Percentiles rank a stretch among this genome's conserved stretches.
Evolutionary conservation across 2,797 vertebrate species (phyloP).

Genomic region (Dendrocincla tyrannina): DNA sequence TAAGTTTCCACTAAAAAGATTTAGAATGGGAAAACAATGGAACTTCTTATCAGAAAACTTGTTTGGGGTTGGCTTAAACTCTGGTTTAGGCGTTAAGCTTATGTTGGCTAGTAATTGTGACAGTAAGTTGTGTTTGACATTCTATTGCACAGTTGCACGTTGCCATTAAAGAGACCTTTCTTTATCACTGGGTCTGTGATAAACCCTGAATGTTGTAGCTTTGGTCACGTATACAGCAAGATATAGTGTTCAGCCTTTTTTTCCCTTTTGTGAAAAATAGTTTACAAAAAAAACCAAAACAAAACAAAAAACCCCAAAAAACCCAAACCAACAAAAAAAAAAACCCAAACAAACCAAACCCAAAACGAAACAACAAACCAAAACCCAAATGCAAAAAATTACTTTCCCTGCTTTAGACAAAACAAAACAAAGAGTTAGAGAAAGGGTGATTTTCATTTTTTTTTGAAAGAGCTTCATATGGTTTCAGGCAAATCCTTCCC

Average conservation of each 20-base stretch:
- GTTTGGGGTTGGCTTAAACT: background rate
- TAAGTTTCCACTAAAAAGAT: background rate
- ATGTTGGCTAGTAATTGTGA: background rate
- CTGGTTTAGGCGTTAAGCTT: background rate
- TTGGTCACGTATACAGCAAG: background rate
- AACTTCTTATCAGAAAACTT: background rate
- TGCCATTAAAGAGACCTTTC: background rate
- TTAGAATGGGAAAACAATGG: background rate
- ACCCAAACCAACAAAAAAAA: too few relatives aligned
- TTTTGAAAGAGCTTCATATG: background rate
- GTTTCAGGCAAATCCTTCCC: background rate
- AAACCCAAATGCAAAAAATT: background rate
- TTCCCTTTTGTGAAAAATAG: background rate
- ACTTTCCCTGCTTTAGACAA: background rate
- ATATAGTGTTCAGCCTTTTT: background rate
- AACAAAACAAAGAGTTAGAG: background rate
- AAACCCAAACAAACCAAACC: too few relatives aligned
- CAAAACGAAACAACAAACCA: background rate
- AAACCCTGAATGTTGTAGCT: background rate
- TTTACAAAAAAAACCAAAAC: background rate
- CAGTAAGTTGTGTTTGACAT: background rate
- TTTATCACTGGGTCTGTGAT: background rate
- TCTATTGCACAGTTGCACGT: fast-evolving
- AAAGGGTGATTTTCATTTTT: background rate
- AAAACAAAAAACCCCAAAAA: too few relatives aligned